Conservation (phyloP, 2,113 vertebrate species). For the Antigone vipio region DNA sequence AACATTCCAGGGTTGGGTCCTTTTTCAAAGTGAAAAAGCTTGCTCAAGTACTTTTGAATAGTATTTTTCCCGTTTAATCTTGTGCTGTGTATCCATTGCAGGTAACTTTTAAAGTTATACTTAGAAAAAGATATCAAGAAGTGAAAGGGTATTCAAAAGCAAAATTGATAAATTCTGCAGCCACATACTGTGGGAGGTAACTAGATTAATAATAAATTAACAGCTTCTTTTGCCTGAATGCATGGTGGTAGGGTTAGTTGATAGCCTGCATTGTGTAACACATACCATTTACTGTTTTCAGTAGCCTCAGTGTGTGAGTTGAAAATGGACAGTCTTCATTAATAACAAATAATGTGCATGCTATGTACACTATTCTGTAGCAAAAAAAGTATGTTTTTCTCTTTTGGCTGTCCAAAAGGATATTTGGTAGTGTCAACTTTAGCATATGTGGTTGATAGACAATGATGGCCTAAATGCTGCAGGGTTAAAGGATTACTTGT, state of each 20-base stretch:
- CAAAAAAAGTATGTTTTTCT: neutral
- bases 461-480: neutral
- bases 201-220: neutral
- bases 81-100: neutral
- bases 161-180: neutral
- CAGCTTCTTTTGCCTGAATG: neutral
- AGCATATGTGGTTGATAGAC: neutral
- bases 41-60: neutral
- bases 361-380: neutral
- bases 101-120: neutral
- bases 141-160: neutral
- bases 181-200: neutral
- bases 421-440: neutral
- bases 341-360: neutral
- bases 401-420: neutral
- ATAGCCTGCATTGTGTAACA: rapidly evolving
- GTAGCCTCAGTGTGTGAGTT: neutral
- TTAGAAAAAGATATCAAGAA: neutral
- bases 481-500: neutral
- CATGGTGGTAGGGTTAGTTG: neutral
- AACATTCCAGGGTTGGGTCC: neutral
- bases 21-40: neutral
- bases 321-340: neutral
- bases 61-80: neutral
- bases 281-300: neutral